Evolutionary conservation across 1,140 invertebrate species (phyloP).

Genomic region (Hyles euphorbiae): DNA sequence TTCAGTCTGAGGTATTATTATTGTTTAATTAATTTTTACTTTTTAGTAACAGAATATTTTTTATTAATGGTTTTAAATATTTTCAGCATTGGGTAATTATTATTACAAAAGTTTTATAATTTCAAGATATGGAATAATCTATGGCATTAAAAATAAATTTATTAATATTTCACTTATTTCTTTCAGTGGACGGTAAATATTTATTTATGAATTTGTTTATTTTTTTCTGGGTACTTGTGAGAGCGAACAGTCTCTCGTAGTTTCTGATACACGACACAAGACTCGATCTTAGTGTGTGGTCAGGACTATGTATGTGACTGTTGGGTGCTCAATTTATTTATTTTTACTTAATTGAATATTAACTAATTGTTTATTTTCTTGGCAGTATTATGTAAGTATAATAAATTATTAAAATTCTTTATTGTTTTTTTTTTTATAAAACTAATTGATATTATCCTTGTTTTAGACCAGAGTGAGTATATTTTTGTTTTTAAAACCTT

Average conservation of each 20-base stretch:
- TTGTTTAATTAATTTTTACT: no score
- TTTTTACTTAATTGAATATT: no score
- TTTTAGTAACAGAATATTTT: no score
- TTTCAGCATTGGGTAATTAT: conserved; percentile 9
- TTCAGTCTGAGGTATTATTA: no score
- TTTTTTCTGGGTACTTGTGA: background rate
- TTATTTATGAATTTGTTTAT: background rate
- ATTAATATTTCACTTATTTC: no score
- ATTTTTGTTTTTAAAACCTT: background rate
- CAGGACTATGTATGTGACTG: no score
- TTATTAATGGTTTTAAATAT: background rate
- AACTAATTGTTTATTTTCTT: background rate
- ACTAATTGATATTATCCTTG: background rate
- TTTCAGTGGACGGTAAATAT: conserved; percentile 3
- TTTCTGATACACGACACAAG: no score
- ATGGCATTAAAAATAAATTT: no score
- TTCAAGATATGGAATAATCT: no score
- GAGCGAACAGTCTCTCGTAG: no score
- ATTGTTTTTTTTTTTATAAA: background rate
- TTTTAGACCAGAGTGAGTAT: conserved; percentile 16
- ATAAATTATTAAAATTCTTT: background rate
- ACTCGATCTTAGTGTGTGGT: no score
- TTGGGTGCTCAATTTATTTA: no score
- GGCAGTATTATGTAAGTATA: conserved; percentile 1
- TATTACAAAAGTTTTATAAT: background rate